These are phyloP conservation scores for Brachionichthys hirsutus DNA, from an alignment of 2,113 vertebrate species.

Conservation along the genomic window DNA sequence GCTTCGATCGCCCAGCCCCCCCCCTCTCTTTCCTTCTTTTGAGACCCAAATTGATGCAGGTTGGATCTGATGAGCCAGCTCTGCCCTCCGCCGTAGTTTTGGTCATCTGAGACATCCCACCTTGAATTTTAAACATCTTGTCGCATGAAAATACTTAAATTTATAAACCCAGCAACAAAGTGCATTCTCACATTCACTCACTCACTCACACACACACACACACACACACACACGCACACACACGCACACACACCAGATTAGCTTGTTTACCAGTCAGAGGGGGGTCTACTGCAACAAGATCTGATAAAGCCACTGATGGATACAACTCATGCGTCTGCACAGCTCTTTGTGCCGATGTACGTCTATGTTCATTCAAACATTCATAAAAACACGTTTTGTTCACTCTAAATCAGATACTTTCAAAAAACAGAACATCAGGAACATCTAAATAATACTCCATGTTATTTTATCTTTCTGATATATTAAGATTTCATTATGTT, in stretches of 20 bases:
- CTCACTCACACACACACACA: too few relatives aligned
- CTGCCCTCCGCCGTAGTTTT: constrained; percentile 20
- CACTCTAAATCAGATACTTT: too few relatives aligned
- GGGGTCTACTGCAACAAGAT: constrained; percentile 64
- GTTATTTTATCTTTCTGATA: too few relatives aligned
- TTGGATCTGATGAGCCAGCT: constrained; percentile 17
- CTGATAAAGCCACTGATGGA: constrained; percentile 69
- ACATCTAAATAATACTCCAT: too few relatives aligned
- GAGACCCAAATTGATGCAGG: neutral
- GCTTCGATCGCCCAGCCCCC: too few relatives aligned
- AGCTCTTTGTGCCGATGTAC: constrained; percentile 45
- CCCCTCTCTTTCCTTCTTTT: constrained; percentile 8
- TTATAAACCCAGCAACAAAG: constrained; percentile 33
- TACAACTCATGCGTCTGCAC: constrained; percentile 71
- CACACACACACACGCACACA: constrained; percentile 28
- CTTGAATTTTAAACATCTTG: constrained; percentile 72
- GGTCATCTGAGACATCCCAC: constrained; percentile 28
- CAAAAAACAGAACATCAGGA: too few relatives aligned
- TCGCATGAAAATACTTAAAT: constrained; percentile 54
- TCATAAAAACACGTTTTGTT: neutral
- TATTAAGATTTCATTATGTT: too few relatives aligned
- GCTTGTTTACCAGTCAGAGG: constrained; percentile 72
- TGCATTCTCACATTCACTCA: constrained; percentile 24
- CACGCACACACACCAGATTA: constrained; percentile 59
- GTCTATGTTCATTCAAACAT: constrained; percentile 16